Conservation (phyloP, 2,797 vertebrate genomes). For the Phoxinus dragarum region DNA sequence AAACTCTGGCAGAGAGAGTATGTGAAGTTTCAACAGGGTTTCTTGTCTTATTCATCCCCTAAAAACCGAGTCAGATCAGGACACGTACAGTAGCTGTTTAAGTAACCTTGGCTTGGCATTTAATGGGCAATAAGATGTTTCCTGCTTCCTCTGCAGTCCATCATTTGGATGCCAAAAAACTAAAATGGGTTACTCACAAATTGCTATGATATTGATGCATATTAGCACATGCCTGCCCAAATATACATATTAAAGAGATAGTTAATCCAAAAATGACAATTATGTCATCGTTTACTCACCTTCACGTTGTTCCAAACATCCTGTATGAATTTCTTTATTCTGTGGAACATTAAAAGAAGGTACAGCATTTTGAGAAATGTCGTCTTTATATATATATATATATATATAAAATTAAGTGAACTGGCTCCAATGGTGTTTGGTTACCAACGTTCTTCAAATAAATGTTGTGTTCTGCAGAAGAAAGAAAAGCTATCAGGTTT, state of each 20-base stretch:
- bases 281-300: background rate
- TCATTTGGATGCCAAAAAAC: background rate
- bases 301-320: background rate
- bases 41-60: background rate
- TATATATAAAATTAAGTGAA: background rate
- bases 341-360: background rate
- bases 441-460: background rate
- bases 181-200: background rate
- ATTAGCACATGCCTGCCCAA: background rate
- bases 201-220: background rate
- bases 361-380: background rate
- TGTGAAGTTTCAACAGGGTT: slow-evolving; percentile 16
- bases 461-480: background rate
- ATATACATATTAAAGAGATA: background rate
- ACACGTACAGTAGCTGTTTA: background rate
- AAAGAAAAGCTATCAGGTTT: background rate
- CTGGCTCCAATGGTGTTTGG: background rate
- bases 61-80: background rate
- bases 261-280: background rate
- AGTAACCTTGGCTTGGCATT: slow-evolving; percentile 1
- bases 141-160: background rate
- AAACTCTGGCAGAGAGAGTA: slow-evolving; percentile 9
- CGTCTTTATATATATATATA: too few relatives aligned
- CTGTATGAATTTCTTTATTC: background rate
- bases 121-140: background rate